Conservation (phyloP, 2,797 vertebrate species). For the Ctenopoma multispine region DNA sequence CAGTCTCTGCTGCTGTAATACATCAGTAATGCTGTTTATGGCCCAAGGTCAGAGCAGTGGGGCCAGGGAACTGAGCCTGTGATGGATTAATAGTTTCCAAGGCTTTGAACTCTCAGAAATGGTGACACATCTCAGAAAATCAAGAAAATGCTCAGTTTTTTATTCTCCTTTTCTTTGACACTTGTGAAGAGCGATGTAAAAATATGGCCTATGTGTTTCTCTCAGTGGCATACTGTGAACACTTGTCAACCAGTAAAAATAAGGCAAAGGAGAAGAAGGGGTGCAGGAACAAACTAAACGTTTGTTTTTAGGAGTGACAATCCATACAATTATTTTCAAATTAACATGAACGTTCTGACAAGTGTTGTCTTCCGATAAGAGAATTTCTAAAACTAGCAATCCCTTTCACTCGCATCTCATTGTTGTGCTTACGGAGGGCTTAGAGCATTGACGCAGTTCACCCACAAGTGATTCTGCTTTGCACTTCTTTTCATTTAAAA, state of each 20-base stretch:
- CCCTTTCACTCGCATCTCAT: slow-evolving; percentile 29
- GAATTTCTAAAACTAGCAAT: slow-evolving; percentile 32
- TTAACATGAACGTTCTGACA: not conserved
- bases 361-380: slow-evolving; percentile 22
- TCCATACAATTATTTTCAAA: not conserved
- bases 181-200: not conserved
- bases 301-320: not conserved
- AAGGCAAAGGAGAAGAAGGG: not conserved
- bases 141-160: slow-evolving; percentile 7
- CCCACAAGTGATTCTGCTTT: slow-evolving; percentile 36
- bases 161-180: slow-evolving; percentile 27
- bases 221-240: not conserved
- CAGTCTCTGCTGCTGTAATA: slow-evolving; percentile 67
- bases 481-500: slow-evolving; percentile 31
- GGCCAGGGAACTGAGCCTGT: slow-evolving; percentile 51
- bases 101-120: slow-evolving; percentile 62
- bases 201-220: slow-evolving; percentile 21
- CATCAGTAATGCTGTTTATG: slow-evolving; percentile 72
- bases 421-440: slow-evolving; percentile 26
- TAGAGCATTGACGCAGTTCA: slow-evolving; percentile 35
- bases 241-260: not conserved
- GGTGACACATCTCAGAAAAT: slow-evolving; percentile 60
- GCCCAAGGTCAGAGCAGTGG: slow-evolving; percentile 70
- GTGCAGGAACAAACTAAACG: not conserved
- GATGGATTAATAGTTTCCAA: slow-evolving; percentile 65